Percentiles rank a stretch among this genome's conserved stretches.
These are phyloP conservation scores for Nasonia giraulti DNA, from an alignment of 1,140 invertebrate species.

Conservation along the genomic window DNA sequence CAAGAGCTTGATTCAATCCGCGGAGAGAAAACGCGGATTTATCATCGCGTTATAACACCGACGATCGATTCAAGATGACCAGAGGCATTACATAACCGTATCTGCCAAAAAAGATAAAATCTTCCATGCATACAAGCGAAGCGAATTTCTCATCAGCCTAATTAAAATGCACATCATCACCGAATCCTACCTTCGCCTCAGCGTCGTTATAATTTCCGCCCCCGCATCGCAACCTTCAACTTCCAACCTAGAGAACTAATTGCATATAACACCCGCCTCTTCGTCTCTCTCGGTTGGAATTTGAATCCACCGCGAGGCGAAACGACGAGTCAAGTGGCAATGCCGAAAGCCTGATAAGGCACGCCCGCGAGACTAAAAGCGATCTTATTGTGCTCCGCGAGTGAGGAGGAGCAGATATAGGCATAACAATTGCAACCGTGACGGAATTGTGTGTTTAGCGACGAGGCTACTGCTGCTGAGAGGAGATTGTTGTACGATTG, in stretches of 20 bases:
- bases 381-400: slow-evolving; percentile 37
- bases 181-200: no score
- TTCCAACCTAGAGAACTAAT: slow-evolving; percentile 4
- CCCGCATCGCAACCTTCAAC: neutral
- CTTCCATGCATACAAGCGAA: no score
- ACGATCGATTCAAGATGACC: no score
- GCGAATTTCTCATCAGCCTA: no score
- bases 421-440: slow-evolving; percentile 22
- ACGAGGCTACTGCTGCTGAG: neutral
- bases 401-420: slow-evolving; percentile 16
- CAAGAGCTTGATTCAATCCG: no score
- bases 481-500: no score
- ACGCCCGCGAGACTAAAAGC: slow-evolving; percentile 26
- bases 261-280: neutral
- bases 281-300: neutral
- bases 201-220: neutral
- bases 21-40: no score
- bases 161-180: no score
- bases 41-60: no score
- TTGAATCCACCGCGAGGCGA: neutral
- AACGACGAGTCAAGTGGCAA: slow-evolving; percentile 1
- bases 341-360: slow-evolving; percentile 40
- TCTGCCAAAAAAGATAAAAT: no score
- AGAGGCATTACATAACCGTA: no score
- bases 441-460: neutral